These are phyloP conservation scores for Corythucha ciliata DNA, from an alignment of 2,888 invertebrate genomes.

Conservation along the genomic window DNA sequence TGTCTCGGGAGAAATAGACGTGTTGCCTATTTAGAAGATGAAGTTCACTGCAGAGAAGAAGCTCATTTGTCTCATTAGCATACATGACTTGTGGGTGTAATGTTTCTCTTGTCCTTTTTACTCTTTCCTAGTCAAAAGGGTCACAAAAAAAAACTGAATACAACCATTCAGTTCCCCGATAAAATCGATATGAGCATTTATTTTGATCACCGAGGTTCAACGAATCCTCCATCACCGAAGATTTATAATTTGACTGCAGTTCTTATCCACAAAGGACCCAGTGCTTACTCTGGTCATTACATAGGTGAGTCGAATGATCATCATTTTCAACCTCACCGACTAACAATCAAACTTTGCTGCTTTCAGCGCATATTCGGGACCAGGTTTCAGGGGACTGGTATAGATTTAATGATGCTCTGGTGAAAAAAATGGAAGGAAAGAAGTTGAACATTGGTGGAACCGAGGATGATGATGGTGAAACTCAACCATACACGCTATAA, in stretches of 20 bases:
- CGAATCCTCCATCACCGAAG: slow-evolving; percentile 37
- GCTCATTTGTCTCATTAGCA: too few species aligned
- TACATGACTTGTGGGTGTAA: too few species aligned
- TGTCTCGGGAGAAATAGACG: too few species aligned
- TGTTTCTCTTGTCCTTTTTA: too few species aligned
- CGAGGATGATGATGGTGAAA: slow-evolving; percentile 38
- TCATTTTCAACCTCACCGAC: neutral
- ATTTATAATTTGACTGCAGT: slow-evolving; percentile 55
- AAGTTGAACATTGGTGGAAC: slow-evolving; percentile 39
- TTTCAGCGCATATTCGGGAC: slow-evolving; percentile 46
- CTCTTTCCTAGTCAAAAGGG: slow-evolving; percentile 50
- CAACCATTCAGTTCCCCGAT: slow-evolving; percentile 51
- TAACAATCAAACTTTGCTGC: neutral
- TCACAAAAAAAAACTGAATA: slow-evolving; percentile 51
- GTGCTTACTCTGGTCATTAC: slow-evolving; percentile 58
- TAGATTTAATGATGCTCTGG: slow-evolving; percentile 54
- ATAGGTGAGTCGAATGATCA: slow-evolving; percentile 42
- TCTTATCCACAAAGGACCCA: slow-evolving; percentile 54
- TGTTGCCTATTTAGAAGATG: too few species aligned
- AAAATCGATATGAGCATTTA: slow-evolving; percentile 49
- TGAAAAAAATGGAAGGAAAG: slow-evolving; percentile 43
- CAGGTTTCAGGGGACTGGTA: slow-evolving; percentile 49
- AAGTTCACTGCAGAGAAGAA: too few species aligned
- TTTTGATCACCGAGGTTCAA: slow-evolving; percentile 37
- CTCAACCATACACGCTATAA: neutral